phyloP scores from a whole-genome alignment of 1,140 invertebrate genomes.

The Diabrotica virgifera region DNA sequence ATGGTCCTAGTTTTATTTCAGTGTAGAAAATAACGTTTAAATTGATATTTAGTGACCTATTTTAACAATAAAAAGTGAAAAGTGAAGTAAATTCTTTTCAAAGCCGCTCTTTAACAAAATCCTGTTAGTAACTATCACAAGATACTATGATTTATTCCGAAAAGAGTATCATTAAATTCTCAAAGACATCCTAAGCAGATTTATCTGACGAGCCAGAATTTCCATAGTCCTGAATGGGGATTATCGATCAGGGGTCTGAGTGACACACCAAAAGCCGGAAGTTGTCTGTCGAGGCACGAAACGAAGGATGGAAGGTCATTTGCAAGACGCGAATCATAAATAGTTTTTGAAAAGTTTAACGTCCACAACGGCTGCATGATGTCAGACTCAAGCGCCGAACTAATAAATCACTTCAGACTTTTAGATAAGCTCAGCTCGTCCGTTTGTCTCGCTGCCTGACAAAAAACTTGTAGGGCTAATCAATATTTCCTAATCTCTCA shows the following conservation, averaged over 20 bases:
- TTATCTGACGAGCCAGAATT: not conserved
- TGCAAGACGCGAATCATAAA: slow-evolving; percentile 28
- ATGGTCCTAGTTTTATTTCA: no score
- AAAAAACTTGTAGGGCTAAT: not conserved
- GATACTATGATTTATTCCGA: no score
- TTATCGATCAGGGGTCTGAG: not conserved
- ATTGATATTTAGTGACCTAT: no score
- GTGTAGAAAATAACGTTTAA: no score
- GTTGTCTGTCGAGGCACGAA: not conserved
- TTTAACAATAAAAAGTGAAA: no score
- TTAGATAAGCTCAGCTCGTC: not conserved
- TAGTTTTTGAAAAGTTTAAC: slow-evolving; percentile 28
- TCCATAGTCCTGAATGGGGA: slow-evolving; percentile 3
- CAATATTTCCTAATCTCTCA: not conserved
- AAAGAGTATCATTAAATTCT: no score
- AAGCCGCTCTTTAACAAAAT: no score
- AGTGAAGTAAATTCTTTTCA: no score
- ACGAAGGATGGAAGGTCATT: slow-evolving; percentile 15
- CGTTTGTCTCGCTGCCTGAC: not conserved
- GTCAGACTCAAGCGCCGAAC: slow-evolving; percentile 28
- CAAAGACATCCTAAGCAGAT: no score
- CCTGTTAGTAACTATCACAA: no score
- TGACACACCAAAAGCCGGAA: slow-evolving; percentile 4
- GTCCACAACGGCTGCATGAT: slow-evolving; percentile 30
- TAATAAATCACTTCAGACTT: slow-evolving; percentile 25